phyloP scores from a whole-genome alignment of 2,113 vertebrate species.

The Marcusenius ussheri region DNA sequence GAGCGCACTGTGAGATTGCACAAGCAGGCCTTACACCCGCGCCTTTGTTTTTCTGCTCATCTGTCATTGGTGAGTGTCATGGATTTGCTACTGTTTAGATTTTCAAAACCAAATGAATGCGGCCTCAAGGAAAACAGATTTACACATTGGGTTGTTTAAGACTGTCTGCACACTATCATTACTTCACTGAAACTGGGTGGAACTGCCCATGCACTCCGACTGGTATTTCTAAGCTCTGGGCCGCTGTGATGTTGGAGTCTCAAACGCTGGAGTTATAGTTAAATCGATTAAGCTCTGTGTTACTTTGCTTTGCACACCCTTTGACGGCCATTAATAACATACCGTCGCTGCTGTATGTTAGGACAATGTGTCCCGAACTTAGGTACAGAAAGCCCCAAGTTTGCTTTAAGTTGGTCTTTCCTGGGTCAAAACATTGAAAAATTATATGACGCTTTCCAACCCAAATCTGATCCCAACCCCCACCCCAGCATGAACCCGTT shows the following conservation, averaged over 20 bases:
- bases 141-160: neutral
- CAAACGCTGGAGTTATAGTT: neutral
- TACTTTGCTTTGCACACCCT: neutral
- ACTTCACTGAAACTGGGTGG: neutral
- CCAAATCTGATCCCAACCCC: conserved; percentile 35
- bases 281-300: neutral
- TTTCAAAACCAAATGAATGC: neutral
- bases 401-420: conserved; percentile 26
- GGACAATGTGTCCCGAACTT: conserved; percentile 16
- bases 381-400: conserved; percentile 28
- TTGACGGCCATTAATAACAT: neutral
- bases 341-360: conserved; percentile 26
- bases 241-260: neutral
- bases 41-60: conserved; percentile 31
- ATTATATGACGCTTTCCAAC: conserved; percentile 19
- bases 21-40: conserved; percentile 40
- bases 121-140: neutral
- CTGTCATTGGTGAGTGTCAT: conserved; percentile 48
- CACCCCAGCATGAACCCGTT: conserved; percentile 34
- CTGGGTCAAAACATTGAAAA: conserved; percentile 13
- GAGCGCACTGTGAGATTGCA: conserved; percentile 16
- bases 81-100: conserved; percentile 41
- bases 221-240: neutral
- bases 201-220: neutral
- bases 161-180: neutral